Base-by-base conservation (phyloP, 2,888 invertebrate genomes). In the Zygaena filipendulae region DNA sequence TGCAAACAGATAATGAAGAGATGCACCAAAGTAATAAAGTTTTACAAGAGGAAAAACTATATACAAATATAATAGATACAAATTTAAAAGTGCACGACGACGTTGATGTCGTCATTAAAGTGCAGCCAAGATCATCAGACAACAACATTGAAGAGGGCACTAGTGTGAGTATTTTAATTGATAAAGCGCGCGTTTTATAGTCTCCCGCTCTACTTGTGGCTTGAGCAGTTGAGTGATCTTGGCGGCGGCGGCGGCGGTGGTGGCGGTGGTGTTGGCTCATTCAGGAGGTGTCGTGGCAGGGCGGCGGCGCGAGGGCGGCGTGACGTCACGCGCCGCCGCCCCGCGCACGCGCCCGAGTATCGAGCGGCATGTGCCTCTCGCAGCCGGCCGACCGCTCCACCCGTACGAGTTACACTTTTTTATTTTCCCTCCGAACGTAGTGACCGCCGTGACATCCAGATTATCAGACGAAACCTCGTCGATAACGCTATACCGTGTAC, bases 341-440 rank as follows among this genome's bases (percentile, higher is more conserved):
- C 54, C 52, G 52, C 69, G 58, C 79, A 75, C 74, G 68, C 46
- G 79, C 77, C 55, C 60, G 47, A 37, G 60, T 79, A 79, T 79
- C 75, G 79, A 79, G 60, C 79, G 74, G 69, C 71, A 74, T 71
- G 72, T 68, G 70, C 62, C 69, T 52, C 59, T 60, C 62, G 56
- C 69, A 55, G 70, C 71, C 70, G 67, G 68, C 57, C 49, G 43
- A 49, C 36, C 61, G 59, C 59, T 57, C 66, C 61, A 62, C 69
- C 72, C 71, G 53, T 70, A 64, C 68, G 63, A 62, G 55, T 57
- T 66, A 60, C 59, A 63, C 59, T 71, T 70, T 71, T 71, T 67
- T 74, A 69, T 69, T 72, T 71, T 67, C 62, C 62, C 58, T 57
- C 51, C 59, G 60, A 58, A 55, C 59, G 58, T 59, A 60, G 58